A percentile compares a stretch with the other conserved stretches of the same genome.
Evolutionary conservation across 2,113 vertebrate genomes (phyloP).

Genomic region (Calyptommatus sinebrachiatus): DNA sequence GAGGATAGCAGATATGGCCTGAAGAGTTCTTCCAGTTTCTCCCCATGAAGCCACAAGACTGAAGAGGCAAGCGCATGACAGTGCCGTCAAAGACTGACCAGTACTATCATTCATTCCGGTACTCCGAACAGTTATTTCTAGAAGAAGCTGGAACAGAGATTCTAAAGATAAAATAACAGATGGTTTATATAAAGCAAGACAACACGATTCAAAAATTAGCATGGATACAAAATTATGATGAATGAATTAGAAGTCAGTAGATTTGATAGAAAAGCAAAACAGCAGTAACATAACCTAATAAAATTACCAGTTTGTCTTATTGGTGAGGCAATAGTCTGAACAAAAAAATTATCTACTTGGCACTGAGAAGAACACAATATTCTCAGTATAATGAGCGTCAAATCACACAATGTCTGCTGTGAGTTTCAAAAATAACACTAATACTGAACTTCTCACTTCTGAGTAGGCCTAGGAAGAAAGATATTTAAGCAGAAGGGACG

Average conservation of each 20-base stretch:
- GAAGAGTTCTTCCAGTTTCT: conserved; percentile 93
- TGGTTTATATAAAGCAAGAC: conserved; percentile 20
- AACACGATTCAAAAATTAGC: background rate
- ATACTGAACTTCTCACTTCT: too few relatives aligned
- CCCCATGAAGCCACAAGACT: conserved; percentile 98
- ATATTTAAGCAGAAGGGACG: too few relatives aligned
- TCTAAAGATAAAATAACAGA: conserved; percentile 75
- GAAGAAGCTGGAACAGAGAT: conserved; percentile 92
- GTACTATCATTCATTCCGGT: conserved; percentile 93
- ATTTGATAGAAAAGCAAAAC: background rate
- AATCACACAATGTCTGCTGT: too few relatives aligned
- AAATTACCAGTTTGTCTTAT: background rate
- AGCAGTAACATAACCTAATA: background rate
- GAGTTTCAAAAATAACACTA: too few relatives aligned
- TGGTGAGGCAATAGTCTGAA: background rate
- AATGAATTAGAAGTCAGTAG: background rate
- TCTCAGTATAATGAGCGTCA: too few relatives aligned
- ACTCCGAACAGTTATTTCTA: conserved; percentile 96
- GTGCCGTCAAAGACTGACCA: conserved; percentile 91
- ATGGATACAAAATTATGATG: background rate
- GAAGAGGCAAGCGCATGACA: conserved; percentile 98
- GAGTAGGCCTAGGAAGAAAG: too few relatives aligned
- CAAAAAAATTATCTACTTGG: background rate
- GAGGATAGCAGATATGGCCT: conserved; percentile 96
- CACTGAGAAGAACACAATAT: background rate